phyloP scores from a whole-genome alignment of 2,797 vertebrate species.

The Trematomus bernacchii region DNA sequence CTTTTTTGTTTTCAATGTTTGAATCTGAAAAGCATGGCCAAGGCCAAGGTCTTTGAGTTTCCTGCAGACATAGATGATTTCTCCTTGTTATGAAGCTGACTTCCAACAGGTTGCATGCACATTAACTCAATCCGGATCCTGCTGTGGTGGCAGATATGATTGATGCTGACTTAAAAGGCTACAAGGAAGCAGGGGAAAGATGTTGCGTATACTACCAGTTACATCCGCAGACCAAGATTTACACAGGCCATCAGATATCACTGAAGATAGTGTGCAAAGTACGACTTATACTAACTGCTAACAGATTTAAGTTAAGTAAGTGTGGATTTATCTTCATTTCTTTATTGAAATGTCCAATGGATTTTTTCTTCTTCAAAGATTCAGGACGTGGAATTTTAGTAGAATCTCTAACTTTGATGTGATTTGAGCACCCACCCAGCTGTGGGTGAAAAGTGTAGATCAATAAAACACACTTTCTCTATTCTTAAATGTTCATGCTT shows the following conservation, averaged over 20 bases:
- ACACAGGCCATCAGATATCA: neutral
- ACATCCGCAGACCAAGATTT: neutral
- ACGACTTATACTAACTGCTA: neutral
- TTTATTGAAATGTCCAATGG: conserved; percentile 7
- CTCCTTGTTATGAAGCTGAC: neutral
- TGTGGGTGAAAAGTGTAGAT: conserved; percentile 17
- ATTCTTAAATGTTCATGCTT: conserved; percentile 23
- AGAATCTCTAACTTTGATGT: conserved; percentile 9
- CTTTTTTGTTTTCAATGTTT: neutral
- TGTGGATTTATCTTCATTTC: neutral
- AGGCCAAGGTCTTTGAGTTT: no score
- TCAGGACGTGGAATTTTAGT: conserved; percentile 2
- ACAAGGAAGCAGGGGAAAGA: neutral
- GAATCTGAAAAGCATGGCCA: no score
- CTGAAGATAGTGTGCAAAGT: neutral
- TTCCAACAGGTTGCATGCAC: neutral
- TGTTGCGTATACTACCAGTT: neutral
- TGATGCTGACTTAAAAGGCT: neutral
- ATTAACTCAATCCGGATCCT: neutral
- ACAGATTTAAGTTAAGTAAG: neutral
- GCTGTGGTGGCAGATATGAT: neutral
- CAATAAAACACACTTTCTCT: conserved; percentile 32
- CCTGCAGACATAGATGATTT: neutral
- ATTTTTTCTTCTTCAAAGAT: neutral
- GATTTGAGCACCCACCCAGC: conserved; percentile 11